Conservation (phyloP, 1,140 invertebrate genomes). For the Mesaphorura yosii region DNA sequence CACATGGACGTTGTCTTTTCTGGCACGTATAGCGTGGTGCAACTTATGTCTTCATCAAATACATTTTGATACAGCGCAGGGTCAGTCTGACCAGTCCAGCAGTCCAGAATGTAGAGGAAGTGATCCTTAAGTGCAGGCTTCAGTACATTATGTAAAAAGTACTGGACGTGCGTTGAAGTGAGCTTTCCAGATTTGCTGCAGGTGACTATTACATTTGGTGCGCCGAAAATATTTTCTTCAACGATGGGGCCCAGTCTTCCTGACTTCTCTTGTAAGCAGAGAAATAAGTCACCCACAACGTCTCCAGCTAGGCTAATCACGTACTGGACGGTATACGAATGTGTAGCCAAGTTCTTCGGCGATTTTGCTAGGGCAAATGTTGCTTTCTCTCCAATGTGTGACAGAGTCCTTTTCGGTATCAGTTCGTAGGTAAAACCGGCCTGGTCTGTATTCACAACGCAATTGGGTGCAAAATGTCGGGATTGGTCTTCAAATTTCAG, state of each 20-base stretch:
- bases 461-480: not conserved
- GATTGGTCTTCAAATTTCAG: not conserved
- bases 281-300: slow-evolving; percentile 14
- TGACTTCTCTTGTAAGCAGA: slow-evolving; percentile 17
- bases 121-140: slow-evolving; percentile 1
- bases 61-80: not conserved
- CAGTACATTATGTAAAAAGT: slow-evolving; percentile 7
- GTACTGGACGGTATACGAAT: slow-evolving; percentile 20
- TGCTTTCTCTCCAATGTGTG: slow-evolving; percentile 8
- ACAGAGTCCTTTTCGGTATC: not conserved
- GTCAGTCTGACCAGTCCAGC: slow-evolving; percentile 17
- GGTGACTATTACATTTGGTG: slow-evolving; percentile 13
- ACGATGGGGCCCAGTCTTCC: slow-evolving; percentile 16
- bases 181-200: slow-evolving; percentile 19
- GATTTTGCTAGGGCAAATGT: slow-evolving; percentile 13
- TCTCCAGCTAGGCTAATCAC: slow-evolving; percentile 8
- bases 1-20: slow-evolving; percentile 12
- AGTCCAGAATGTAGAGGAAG: slow-evolving; percentile 17
- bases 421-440: slow-evolving; percentile 15
- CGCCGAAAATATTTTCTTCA: not conserved
- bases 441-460: slow-evolving; percentile 17
- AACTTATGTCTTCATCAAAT: slow-evolving; percentile 5
- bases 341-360: slow-evolving; percentile 17
- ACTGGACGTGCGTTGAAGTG: slow-evolving; percentile 3
- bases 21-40: slow-evolving; percentile 4